Conservation (phyloP, 2,888 invertebrate genomes). For the Orthosia incerta region DNA sequence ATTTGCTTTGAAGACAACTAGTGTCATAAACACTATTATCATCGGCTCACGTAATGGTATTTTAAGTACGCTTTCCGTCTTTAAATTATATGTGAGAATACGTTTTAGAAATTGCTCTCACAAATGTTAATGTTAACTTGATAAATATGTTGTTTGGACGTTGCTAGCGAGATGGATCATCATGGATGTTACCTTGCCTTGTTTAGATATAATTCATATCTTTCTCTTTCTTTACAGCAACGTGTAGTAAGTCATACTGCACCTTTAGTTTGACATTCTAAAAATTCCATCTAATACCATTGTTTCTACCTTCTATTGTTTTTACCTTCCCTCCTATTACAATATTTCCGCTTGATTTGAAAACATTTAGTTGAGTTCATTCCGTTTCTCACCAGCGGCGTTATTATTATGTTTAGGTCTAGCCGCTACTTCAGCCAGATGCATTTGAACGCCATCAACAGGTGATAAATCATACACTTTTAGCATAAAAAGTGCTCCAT, state of each 20-base stretch:
- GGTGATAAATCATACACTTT: conserved; percentile 36
- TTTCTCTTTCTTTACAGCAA: neutral
- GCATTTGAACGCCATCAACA: neutral
- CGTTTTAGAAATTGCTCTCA: conserved; percentile 29
- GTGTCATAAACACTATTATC: conserved; percentile 45
- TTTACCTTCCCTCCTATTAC: neutral
- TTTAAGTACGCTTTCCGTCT: conserved; percentile 36
- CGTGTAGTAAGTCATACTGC: neutral
- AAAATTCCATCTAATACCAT: neutral
- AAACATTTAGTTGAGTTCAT: conserved; percentile 6
- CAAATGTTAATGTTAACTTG: conserved; percentile 8
- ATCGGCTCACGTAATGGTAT: conserved; percentile 32
- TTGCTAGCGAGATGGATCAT: conserved; percentile 14
- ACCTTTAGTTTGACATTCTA: neutral
- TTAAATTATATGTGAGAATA: conserved; percentile 28
- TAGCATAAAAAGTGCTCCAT: conserved; percentile 41
- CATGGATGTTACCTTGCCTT: neutral
- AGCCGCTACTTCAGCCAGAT: neutral
- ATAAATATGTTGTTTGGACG: conserved; percentile 18
- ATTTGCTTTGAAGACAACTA: conserved; percentile 27
- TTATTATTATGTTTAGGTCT: neutral
- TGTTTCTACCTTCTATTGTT: too few relatives aligned
- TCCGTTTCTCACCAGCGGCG: neutral
- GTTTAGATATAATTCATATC: conserved; percentile 12
- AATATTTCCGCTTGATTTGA: conserved; percentile 9